phyloP scores from a whole-genome alignment of 2,888 invertebrate species.

The Arrhopalites spinosus region DNA sequence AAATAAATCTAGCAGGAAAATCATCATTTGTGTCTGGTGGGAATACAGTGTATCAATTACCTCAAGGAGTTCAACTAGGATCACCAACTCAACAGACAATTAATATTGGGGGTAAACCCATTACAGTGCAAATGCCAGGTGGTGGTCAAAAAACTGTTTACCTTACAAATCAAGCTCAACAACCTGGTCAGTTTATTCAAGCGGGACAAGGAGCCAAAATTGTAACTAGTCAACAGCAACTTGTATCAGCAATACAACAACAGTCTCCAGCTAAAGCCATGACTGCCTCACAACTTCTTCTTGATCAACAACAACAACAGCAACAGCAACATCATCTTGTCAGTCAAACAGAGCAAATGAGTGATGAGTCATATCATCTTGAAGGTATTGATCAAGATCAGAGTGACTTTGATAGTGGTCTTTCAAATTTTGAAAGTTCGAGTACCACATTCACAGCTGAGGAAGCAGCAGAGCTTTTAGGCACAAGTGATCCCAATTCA shows the following conservation, averaged over 20 bases:
- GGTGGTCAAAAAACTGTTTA: not conserved
- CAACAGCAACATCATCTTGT: not conserved
- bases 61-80: not conserved
- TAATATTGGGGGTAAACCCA: not conserved
- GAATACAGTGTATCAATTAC: not conserved
- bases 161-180: not conserved
- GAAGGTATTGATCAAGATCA: not conserved
- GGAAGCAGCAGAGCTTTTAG: slow-evolving; percentile 3
- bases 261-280: not conserved
- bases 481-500: not conserved
- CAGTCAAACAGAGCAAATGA: not conserved
- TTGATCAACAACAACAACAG: not conserved
- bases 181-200: not conserved
- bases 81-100: not conserved
- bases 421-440: not conserved
- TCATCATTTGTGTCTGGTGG: no score
- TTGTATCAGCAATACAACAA: not conserved
- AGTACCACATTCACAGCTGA: not conserved
- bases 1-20: not conserved
- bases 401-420: not conserved
- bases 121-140: not conserved
- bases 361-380: not conserved
- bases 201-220: not conserved
- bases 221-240: not conserved
- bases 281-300: slow-evolving; percentile 2